Percentiles rank a stretch among this genome's conserved stretches.
Evolutionary conservation across 2,113 vertebrate genomes (phyloP).

Genomic region (Merops nubicus): DNA sequence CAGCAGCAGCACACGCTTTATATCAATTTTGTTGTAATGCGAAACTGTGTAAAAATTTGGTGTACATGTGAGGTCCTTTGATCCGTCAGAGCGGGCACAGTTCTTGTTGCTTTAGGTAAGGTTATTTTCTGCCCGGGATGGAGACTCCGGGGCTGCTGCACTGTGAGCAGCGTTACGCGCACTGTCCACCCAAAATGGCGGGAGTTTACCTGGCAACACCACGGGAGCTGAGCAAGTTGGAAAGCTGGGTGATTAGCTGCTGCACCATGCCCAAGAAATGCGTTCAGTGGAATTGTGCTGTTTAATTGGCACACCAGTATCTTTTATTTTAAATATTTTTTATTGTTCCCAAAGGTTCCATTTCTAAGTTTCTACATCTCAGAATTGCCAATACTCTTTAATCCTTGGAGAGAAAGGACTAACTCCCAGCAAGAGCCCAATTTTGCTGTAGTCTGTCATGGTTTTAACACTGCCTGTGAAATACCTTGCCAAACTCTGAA

Average conservation of each 20-base stretch:
- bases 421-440: not conserved
- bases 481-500: not conserved
- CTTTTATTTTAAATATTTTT: not conserved
- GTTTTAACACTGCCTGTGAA: not conserved
- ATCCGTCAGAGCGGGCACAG: fast-evolving
- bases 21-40: not conserved
- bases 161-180: not conserved
- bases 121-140: not conserved
- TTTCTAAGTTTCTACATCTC: not conserved
- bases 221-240: not conserved
- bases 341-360: not conserved
- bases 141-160: not conserved
- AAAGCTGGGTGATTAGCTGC: not conserved
- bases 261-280: not conserved
- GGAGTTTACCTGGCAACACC: not conserved
- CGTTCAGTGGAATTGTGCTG: not conserved
- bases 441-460: not conserved
- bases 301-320: not conserved
- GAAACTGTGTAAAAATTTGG: not conserved
- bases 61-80: not conserved
- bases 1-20: not conserved
- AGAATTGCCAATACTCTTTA: not conserved
- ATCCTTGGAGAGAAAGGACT: not conserved
- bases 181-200: fast-evolving
- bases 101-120: not conserved